phyloP scores from a whole-genome alignment of 1,140 invertebrate species.

The Drosophila persimilis region DNA sequence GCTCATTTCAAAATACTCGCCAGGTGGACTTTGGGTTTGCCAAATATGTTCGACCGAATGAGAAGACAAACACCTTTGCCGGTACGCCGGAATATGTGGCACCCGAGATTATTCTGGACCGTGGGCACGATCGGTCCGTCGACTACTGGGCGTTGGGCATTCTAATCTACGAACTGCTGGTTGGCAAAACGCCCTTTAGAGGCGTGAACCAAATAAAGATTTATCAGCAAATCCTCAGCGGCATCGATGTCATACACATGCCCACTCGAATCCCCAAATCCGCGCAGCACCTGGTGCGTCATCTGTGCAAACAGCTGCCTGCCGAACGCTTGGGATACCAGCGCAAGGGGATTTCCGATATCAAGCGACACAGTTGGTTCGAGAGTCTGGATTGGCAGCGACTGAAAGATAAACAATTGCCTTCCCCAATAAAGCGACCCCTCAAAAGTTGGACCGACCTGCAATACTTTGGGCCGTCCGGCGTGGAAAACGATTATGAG shows the following conservation, averaged over 20 bases:
- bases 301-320: slow-evolving; percentile 93
- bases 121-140: slow-evolving; percentile 95
- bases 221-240: slow-evolving; percentile 96
- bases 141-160: slow-evolving; percentile 98
- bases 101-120: slow-evolving; percentile 97
- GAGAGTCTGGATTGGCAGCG: slow-evolving; percentile 96
- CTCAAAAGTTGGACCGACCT: slow-evolving; percentile 87
- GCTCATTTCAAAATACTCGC: slow-evolving; percentile 28
- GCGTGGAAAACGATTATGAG: slow-evolving; percentile 84
- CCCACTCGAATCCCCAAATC: slow-evolving; percentile 90
- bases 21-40: slow-evolving; percentile 99
- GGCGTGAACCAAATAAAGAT: slow-evolving; percentile 96
- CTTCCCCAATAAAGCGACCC: slow-evolving; percentile 90
- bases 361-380: slow-evolving; percentile 97
- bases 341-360: slow-evolving; percentile 94
- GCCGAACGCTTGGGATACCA: slow-evolving; percentile 97
- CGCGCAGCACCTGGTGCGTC: slow-evolving; percentile 93
- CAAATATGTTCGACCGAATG: slow-evolving; percentile 90
- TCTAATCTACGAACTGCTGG: slow-evolving; percentile 95
- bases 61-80: slow-evolving; percentile 98
- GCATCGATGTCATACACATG: slow-evolving; percentile 94
- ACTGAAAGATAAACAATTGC: slow-evolving; percentile 87
- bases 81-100: slow-evolving; percentile 95
- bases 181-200: slow-evolving; percentile 97
- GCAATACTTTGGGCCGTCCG: slow-evolving; percentile 88